Conservation (phyloP, 2,797 vertebrate genomes). For the Sebastes steindachneri region DNA sequence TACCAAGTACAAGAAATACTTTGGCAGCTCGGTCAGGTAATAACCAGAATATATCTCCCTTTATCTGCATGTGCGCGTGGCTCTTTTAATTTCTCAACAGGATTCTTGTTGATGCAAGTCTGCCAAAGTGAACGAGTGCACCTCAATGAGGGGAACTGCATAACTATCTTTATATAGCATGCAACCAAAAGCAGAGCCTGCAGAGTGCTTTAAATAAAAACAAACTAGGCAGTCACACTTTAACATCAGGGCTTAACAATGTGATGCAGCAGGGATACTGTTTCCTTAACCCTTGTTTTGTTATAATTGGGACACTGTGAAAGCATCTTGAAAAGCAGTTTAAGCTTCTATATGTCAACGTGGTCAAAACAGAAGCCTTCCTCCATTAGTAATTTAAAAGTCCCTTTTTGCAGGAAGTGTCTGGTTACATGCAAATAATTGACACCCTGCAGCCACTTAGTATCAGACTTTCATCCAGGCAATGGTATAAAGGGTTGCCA, state of each 20-base stretch:
- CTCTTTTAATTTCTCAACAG: constrained; percentile 45
- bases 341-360: neutral
- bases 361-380: neutral
- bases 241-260: constrained; percentile 3
- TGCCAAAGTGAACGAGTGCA: constrained; percentile 32
- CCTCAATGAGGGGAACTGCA: constrained; percentile 6
- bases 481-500: neutral
- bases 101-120: constrained; percentile 21
- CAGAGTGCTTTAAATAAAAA: constrained; percentile 11
- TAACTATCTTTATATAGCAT: constrained; percentile 28
- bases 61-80: constrained; percentile 15
- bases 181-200: constrained; percentile 1
- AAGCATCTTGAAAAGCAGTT: neutral
- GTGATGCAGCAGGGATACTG: neutral
- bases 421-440: constrained; percentile 29
- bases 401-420: constrained; percentile 1
- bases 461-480: neutral
- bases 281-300: neutral
- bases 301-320: constrained; percentile 6
- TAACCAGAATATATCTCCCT: constrained; percentile 28
- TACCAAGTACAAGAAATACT: constrained; percentile 33
- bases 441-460: constrained; percentile 19
- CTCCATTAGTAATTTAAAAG: constrained; percentile 36
- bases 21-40: constrained; percentile 19
- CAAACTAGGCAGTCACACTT: neutral